phyloP scores from a whole-genome alignment of 2,113 vertebrate species.

The Notarius quadriscutis region DNA sequence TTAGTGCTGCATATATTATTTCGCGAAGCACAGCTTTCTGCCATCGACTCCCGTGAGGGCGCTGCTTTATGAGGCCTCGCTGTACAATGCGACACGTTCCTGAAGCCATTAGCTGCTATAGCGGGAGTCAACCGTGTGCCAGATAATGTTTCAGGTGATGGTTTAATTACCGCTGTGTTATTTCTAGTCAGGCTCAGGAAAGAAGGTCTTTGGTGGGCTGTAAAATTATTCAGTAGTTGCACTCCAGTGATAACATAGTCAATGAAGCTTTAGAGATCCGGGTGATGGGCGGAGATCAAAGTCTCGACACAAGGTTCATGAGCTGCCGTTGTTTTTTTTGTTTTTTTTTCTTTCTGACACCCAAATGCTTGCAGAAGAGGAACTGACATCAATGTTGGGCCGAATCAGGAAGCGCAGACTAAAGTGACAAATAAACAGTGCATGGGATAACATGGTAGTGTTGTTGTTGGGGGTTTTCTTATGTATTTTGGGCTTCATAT shows the following conservation, averaged over 20 bases:
- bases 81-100: slow-evolving; percentile 44
- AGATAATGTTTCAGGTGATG: slow-evolving; percentile 70
- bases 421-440: too few species aligned
- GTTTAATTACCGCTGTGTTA: slow-evolving; percentile 75
- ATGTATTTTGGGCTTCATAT: background rate
- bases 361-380: background rate
- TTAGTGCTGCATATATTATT: slow-evolving; percentile 76
- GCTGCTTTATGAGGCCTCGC: slow-evolving; percentile 50
- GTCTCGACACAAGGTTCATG: slow-evolving; percentile 19
- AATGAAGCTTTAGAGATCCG: slow-evolving; percentile 59
- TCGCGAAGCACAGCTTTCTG: slow-evolving; percentile 71
- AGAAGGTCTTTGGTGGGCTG: slow-evolving; percentile 60
- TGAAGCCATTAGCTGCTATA: slow-evolving; percentile 69
- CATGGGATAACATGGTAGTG: background rate
- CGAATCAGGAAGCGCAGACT: background rate
- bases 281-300: background rate
- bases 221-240: slow-evolving; percentile 64
- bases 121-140: slow-evolving; percentile 59
- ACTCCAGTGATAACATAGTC: slow-evolving; percentile 56
- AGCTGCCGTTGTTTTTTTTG: too few species aligned
- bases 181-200: slow-evolving; percentile 63
- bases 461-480: background rate
- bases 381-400: background rate
- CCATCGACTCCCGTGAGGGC: slow-evolving; percentile 38
- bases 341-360: background rate